These are phyloP conservation scores for Kuschelorhynchus macadamiae DNA, from an alignment of 2,888 invertebrate species.

Conservation along the genomic window DNA sequence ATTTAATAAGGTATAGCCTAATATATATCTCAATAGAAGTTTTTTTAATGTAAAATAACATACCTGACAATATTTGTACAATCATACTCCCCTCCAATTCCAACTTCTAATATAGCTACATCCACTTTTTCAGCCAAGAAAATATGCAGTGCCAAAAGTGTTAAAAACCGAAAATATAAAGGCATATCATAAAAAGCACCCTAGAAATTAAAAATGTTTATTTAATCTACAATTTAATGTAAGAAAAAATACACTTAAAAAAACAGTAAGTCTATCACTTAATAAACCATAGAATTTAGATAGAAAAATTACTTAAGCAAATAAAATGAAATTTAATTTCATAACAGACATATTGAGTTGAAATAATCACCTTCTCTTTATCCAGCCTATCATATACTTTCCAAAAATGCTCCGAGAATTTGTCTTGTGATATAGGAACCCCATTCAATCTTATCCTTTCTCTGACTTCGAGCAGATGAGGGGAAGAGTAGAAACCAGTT, in stretches of 20 bases:
- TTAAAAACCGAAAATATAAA: slow-evolving; percentile 94
- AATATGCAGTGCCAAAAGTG: slow-evolving; percentile 90
- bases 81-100: slow-evolving; percentile 96
- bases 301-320: too few species aligned
- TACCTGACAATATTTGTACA: slow-evolving; percentile 93
- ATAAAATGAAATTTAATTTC: too few species aligned
- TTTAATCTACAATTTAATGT: too few species aligned
- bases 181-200: slow-evolving; percentile 83
- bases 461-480: slow-evolving; percentile 91
- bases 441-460: slow-evolving; percentile 95
- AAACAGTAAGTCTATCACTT: too few species aligned
- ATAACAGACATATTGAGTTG: too few species aligned
- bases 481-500: slow-evolving; percentile 97
- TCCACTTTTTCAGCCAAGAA: slow-evolving; percentile 90
- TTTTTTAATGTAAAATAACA: too few species aligned
- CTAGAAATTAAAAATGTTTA: slow-evolving; percentile 68
- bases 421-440: slow-evolving; percentile 77
- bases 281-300: too few species aligned
- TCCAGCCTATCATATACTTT: slow-evolving; percentile 78
- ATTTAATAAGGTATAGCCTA: too few species aligned
- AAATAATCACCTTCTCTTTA: slow-evolving; percentile 67
- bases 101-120: slow-evolving; percentile 96
- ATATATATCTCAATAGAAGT: too few species aligned
- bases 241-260: too few species aligned
- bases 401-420: slow-evolving; percentile 88